Percentiles rank a stretch among this genome's conserved stretches.
Evolutionary conservation across 1,140 invertebrate genomes (phyloP).

Genomic region (Nasonia longicornis): DNA sequence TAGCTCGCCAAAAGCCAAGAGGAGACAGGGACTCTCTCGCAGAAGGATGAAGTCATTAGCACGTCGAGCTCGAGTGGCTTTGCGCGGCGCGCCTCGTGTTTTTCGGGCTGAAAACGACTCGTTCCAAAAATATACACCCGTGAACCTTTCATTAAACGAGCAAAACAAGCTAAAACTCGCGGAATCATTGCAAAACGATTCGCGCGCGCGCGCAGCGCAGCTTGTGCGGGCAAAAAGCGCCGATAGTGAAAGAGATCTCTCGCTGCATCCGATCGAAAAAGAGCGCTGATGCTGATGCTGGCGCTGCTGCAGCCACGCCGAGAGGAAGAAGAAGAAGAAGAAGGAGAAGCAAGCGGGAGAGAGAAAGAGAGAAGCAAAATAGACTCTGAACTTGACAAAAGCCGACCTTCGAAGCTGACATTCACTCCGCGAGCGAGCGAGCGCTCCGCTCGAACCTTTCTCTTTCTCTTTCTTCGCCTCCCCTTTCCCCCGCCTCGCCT

Average conservation of each 20-base stretch:
- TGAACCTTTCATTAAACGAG: not conserved
- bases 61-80: not conserved
- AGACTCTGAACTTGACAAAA: slow-evolving; percentile 67
- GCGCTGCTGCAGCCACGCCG: not conserved
- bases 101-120: not conserved
- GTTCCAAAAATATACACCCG: not conserved
- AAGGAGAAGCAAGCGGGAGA: not conserved
- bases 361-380: slow-evolving; percentile 51
- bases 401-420: slow-evolving; percentile 68
- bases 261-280: not conserved
- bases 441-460: slow-evolving; percentile 43
- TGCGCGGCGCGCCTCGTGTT: not conserved
- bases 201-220: too few relatives aligned
- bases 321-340: not conserved
- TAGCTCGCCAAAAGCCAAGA: not conserved
- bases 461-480: slow-evolving; percentile 53
- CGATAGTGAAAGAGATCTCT: slow-evolving; percentile 11
- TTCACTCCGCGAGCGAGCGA: slow-evolving; percentile 60
- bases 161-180: not conserved
- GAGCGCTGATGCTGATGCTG: not conserved
- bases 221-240: not conserved
- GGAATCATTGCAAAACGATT: not conserved
- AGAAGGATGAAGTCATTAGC: not conserved
- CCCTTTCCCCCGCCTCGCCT: slow-evolving; percentile 37
- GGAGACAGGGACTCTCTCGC: not conserved